Evolutionary conservation across 35 echinoderm and acorn worm genomes (phyloP).

Genomic region (Ptychodera flava): DNA sequence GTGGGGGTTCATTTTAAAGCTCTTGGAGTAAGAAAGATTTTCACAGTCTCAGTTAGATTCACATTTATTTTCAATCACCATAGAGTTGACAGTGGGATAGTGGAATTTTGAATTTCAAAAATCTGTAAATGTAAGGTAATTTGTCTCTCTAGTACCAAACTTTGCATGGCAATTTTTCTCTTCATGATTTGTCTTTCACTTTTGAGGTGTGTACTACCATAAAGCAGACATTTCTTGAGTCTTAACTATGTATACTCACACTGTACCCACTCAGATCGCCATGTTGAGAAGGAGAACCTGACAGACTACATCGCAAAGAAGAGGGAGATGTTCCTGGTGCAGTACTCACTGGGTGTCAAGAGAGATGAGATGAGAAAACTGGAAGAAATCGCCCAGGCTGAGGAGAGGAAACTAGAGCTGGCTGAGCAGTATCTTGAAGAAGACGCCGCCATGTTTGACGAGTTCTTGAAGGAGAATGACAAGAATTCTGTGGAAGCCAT

Average conservation of each 20-base stretch:
- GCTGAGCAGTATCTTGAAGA: slow-evolving; percentile 96
- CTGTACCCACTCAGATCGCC: slow-evolving; percentile 48
- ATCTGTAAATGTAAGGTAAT: no score
- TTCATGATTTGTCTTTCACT: no score
- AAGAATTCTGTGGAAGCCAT: slow-evolving; percentile 99
- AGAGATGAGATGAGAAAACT: slow-evolving; percentile 97
- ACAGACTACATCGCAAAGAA: slow-evolving; percentile 99
- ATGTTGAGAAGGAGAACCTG: slow-evolving; percentile 98
- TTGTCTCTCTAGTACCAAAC: no score
- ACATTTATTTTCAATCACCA: no score
- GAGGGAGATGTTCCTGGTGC: slow-evolving; percentile 98
- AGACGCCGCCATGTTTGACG: slow-evolving; percentile 99
- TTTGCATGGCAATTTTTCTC: no score
- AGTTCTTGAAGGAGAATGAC: slow-evolving; percentile 98
- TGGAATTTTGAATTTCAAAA: no score
- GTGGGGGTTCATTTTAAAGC: no score
- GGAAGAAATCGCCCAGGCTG: slow-evolving; percentile 95
- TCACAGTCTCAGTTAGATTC: no score
- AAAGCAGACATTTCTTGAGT: no score
- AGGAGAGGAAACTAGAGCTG: slow-evolving; percentile 93
- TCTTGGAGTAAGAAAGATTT: no score
- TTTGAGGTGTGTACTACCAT: no score
- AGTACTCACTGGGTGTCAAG: slow-evolving; percentile 96
- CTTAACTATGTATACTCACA: neutral
- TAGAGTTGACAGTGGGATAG: no score